phyloP scores from a whole-genome alignment of 1,140 invertebrate genomes.

The Trinorchestia longiramus region DNA sequence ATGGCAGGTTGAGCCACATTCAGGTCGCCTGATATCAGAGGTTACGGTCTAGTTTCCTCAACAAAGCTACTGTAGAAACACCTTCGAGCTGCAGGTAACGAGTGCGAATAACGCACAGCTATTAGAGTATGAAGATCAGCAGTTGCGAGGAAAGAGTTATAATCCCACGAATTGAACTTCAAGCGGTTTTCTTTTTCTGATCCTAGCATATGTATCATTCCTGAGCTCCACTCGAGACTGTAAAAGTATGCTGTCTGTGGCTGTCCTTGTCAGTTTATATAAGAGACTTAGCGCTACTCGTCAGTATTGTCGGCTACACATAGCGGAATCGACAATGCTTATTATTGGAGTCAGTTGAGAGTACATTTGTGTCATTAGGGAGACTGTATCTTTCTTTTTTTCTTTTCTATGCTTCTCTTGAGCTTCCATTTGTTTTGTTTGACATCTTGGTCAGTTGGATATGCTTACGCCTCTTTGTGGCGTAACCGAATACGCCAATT shows the following conservation, averaged over 20 bases:
- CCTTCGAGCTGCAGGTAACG: background rate
- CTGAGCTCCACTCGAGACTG: too few species aligned
- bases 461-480: too few species aligned
- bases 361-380: background rate
- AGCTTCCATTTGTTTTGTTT: too few species aligned
- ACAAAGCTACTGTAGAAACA: background rate
- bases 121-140: background rate
- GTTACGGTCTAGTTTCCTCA: slow-evolving; percentile 31
- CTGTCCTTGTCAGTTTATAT: background rate
- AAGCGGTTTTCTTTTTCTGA: background rate
- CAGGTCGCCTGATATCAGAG: background rate
- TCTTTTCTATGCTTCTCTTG: too few species aligned
- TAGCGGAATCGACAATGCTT: background rate
- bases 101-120: background rate
- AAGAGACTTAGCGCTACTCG: background rate
- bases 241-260: too few species aligned
- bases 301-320: background rate
- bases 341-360: background rate
- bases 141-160: background rate
- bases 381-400: too few species aligned
- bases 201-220: background rate
- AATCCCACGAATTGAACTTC: background rate
- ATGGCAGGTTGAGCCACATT: background rate
- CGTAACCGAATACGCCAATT: too few species aligned
- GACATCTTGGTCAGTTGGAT: too few species aligned